Evolutionary conservation across 2,797 vertebrate genomes (phyloP).

Genomic region (Sciaenops ocellatus): DNA sequence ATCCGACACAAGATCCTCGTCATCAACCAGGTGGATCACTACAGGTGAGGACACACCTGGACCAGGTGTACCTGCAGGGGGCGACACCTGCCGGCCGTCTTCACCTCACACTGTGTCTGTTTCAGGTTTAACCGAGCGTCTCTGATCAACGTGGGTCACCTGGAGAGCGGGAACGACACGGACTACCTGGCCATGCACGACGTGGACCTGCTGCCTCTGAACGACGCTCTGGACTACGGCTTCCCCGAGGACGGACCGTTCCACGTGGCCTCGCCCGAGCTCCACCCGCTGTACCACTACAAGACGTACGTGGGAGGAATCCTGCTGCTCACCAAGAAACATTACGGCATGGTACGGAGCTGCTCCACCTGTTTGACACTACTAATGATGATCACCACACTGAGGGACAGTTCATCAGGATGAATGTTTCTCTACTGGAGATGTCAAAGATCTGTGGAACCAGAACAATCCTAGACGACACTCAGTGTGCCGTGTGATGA

Average conservation of each 20-base stretch:
- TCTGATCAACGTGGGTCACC: slow-evolving; percentile 94
- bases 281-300: slow-evolving; percentile 98
- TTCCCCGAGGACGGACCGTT: slow-evolving; percentile 94
- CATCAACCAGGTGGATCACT: slow-evolving; percentile 97
- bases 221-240: slow-evolving; percentile 93
- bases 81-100: no score
- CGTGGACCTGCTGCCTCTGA: slow-evolving; percentile 95
- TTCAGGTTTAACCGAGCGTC: slow-evolving; percentile 96
- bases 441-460: no score
- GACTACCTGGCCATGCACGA: slow-evolving; percentile 99
- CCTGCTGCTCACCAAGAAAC: slow-evolving; percentile 95
- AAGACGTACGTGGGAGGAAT: slow-evolving; percentile 98
- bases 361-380: not conserved
- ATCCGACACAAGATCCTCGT: slow-evolving; percentile 93
- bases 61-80: no score
- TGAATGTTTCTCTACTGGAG: no score
- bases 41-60: slow-evolving; percentile 84
- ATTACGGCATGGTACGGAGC: slow-evolving; percentile 90
- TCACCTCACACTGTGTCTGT: not conserved
- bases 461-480: no score
- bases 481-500: no score
- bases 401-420: no score
- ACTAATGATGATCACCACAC: no score
- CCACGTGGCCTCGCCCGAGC: slow-evolving; percentile 95
- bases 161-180: slow-evolving; percentile 95